Percentiles rank a stretch among this genome's conserved stretches.
Conservation (phyloP, 2,113 vertebrate genomes). For the Ptilorrhoa leucosticta region DNA sequence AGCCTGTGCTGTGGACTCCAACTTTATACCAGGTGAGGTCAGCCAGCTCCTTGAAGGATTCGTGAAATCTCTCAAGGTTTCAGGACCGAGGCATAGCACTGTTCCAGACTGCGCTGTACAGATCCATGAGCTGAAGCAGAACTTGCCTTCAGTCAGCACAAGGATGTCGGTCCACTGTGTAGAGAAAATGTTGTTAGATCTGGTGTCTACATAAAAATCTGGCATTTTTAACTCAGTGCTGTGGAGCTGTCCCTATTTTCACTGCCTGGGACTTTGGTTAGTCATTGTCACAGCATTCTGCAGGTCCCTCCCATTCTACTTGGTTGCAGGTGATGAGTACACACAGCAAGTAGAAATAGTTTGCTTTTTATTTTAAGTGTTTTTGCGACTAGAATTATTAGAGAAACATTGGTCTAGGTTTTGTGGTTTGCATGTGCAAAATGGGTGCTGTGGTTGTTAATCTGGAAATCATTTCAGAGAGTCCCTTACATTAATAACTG, state of each 20-base stretch:
- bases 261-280: not conserved
- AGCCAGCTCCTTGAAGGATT: not conserved
- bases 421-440: not conserved
- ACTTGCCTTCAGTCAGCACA: not conserved
- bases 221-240: not conserved
- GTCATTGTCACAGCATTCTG: not conserved
- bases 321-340: not conserved
- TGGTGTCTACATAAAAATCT: not conserved
- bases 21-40: conserved; percentile 89
- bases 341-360: not conserved
- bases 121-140: not conserved
- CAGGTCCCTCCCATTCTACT: not conserved
- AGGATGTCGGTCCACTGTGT: fast-evolving
- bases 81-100: fast-evolving
- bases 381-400: not conserved
- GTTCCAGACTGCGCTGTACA: not conserved
- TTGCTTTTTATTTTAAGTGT: not conserved
- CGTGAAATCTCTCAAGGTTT: not conserved
- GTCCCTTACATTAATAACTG: not conserved
- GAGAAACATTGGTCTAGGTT: not conserved
- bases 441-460: not conserved
- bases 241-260: not conserved
- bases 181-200: not conserved
- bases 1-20: conserved; percentile 83
- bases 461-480: not conserved